Evolutionary conservation across 2,888 invertebrate species (phyloP), one percentile per base, ranked within the genome.

Genomic region (Sesia bembeciformis): DNA sequence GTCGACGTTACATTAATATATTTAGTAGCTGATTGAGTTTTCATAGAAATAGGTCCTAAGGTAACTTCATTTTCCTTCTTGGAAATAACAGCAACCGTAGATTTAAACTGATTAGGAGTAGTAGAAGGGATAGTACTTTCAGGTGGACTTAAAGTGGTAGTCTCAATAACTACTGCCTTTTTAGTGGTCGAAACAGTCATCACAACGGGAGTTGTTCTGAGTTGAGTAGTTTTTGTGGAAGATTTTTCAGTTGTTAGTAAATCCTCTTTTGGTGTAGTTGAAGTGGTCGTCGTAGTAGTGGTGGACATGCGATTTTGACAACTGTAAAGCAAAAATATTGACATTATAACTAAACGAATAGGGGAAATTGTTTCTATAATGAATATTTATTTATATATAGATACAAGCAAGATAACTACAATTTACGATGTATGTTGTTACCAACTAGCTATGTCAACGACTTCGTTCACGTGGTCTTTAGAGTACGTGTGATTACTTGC

Each of bases 301-400:
- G 78, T 69, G 54, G 76, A 66, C 73, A 81, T 79, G 79, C 78
- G 74, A 64, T 67, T 67, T 69, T 84, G 80, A 70, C 88, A 89
- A 73, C 87, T 88, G 87, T 23, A 84, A 87, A 61, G 39, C 0
- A 39, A 4, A 50, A 42, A 42, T 7, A 42, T 6, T 42, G 23
- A 23, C 23, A 23, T 23, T 23, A 23, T 23, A 23, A 23, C 23
- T 23, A 23, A 23, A 23, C 23, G 23, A 23, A 23, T 23, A 23
- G 23, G 1, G 23, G 23, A 23, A 23, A 23, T 23, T 23, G 23
- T 2, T 23, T 23, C 23, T 23, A 1, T 23, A 23, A 23, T 23
- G 23, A 23, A 23, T 23, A 23, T 23, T 23, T 23, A 23, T 23
- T 23, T 23, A 23, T 23, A 23, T 23, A 23, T 23, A 23, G 1